Evolutionary conservation across 2,113 vertebrate species (phyloP).

Genomic region (Platysternon megacephalum): DNA sequence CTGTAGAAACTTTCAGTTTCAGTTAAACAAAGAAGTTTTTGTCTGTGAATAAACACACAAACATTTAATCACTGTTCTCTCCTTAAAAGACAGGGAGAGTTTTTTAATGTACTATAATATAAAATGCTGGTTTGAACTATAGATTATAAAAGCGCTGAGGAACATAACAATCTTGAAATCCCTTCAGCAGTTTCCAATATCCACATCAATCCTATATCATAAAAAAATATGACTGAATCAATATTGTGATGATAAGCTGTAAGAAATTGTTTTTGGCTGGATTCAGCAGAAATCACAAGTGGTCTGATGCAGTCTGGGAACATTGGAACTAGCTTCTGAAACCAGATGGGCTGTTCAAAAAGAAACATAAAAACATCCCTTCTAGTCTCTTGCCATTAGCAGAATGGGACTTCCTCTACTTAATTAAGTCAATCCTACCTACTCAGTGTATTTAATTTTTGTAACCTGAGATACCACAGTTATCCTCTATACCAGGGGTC

Average conservation of each 20-base stretch:
- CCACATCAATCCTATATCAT: constrained; percentile 63
- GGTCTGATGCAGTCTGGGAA: constrained; percentile 17
- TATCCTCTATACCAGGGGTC: neutral
- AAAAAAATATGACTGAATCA: constrained; percentile 65
- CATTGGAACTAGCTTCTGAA: constrained; percentile 7
- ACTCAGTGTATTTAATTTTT: neutral
- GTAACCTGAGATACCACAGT: neutral
- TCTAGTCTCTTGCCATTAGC: neutral
- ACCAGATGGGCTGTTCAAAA: neutral
- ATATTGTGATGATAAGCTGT: constrained; percentile 69
- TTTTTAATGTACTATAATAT: neutral
- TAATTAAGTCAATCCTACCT: neutral
- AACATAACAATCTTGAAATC: constrained; percentile 56
- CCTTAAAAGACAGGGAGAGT: neutral
- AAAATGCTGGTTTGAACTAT: constrained; percentile 41
- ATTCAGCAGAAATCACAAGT: constrained; percentile 42
- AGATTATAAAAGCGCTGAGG: constrained; percentile 30
- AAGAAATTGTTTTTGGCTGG: constrained; percentile 65
- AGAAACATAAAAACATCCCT: neutral
- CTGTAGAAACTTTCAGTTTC: neutral
- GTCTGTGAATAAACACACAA: neutral
- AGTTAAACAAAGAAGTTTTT: neutral
- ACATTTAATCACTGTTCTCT: neutral
- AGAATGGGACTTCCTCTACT: neutral
- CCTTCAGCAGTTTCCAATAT: constrained; percentile 64